Percentiles rank a stretch among this genome's conserved stretches.
These are phyloP conservation scores for Ptychoptera contaminata DNA, from an alignment of 2,888 invertebrate genomes.

Conservation along the genomic window DNA sequence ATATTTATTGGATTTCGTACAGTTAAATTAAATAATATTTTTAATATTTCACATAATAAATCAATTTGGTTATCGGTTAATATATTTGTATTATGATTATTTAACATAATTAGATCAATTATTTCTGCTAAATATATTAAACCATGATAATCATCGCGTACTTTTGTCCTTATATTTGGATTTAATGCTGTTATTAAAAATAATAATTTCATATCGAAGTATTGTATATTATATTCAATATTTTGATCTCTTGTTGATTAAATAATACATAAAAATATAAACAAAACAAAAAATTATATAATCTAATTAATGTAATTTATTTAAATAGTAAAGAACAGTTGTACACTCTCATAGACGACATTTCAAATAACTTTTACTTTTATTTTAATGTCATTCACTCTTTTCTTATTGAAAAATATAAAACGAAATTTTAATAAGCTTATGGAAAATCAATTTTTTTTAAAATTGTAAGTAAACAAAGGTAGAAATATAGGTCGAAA, in stretches of 20 bases:
- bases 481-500: not conserved
- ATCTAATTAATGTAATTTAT: not conserved
- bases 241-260: conserved; percentile 33
- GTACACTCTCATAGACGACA: too few species aligned
- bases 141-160: conserved; percentile 53
- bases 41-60: conserved; percentile 56
- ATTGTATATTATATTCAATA: conserved; percentile 54
- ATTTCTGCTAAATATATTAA: conserved; percentile 50
- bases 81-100: conserved; percentile 19
- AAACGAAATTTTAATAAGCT: not conserved
- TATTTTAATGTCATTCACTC: not conserved
- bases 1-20: conserved; percentile 30
- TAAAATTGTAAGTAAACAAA: not conserved
- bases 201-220: conserved; percentile 74
- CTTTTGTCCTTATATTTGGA: conserved; percentile 44
- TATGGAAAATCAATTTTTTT: not conserved
- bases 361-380: not conserved
- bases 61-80: conserved; percentile 42
- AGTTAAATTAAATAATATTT: conserved; percentile 64
- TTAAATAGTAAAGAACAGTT: too few species aligned
- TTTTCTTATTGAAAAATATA: not conserved
- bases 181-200: conserved; percentile 79
- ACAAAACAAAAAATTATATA: conserved; percentile 1
- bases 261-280: conserved; percentile 8
- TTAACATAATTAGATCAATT: conserved; percentile 44